A percentile compares a stretch with the other conserved stretches of the same genome.
Evolutionary conservation across 2,113 vertebrate species (phyloP).

Genomic region (Channa argus): DNA sequence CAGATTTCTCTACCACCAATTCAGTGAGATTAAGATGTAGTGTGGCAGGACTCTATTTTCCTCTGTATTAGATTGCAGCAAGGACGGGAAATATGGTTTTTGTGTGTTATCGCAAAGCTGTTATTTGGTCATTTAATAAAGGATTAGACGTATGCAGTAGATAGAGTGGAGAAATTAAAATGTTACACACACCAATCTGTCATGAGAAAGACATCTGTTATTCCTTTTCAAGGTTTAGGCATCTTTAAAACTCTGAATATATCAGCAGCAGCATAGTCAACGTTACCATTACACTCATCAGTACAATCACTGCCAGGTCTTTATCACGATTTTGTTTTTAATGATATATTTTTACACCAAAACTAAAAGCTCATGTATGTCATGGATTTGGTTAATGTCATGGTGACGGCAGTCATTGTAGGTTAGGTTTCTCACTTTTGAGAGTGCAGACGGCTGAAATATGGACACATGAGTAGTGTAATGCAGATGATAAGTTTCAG

Average conservation of each 20-base stretch:
- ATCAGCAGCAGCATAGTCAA: no score
- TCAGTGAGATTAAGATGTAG: slow-evolving; percentile 28
- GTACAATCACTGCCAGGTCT: neutral
- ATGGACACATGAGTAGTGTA: no score
- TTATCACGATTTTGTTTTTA: neutral
- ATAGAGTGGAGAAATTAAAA: no score
- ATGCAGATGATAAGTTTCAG: no score
- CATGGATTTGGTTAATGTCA: no score
- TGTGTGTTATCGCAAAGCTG: neutral
- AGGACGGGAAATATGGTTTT: neutral
- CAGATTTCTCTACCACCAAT: slow-evolving; percentile 15
- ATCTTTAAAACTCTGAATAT: neutral
- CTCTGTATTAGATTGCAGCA: neutral
- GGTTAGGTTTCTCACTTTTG: no score
- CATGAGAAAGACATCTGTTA: neutral
- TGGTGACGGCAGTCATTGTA: no score
- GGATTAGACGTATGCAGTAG: neutral
- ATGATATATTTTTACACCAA: no score
- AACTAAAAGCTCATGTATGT: no score
- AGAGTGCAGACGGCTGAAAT: no score
- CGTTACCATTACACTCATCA: no score
- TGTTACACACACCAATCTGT: neutral
- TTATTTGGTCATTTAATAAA: neutral
- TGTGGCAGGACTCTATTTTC: neutral
- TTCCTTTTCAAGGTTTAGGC: neutral